Evolutionary conservation across 2,888 invertebrate species (phyloP), one percentile per base, ranked within the genome.

Genomic region (Cataglyphis cursor): DNA sequence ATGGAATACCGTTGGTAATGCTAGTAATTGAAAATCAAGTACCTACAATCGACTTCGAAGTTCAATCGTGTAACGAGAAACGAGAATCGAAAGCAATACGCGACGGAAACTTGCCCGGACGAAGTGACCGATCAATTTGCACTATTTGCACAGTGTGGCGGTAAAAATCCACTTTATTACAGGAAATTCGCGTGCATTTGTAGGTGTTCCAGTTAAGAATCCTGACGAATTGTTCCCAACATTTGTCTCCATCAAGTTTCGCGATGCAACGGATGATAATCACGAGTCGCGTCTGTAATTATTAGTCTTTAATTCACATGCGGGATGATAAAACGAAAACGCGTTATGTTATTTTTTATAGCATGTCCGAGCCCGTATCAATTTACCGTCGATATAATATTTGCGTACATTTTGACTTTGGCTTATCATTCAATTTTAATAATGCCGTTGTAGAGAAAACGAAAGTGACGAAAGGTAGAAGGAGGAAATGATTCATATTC

Each of bases 401-500:
- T 28, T 70, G 70, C 31, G 31, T 31, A 44, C 48, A 48, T 41
- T 68, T 44, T 70, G 31, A n/a, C 15, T n/a, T 51, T 18, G 48
- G n/a, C 5, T 48, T 18, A 3, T 8, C 8, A n/a, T n/a, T 21
- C 21, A n/a, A 57, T 70, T 70, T 18, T 31, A 78, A 31, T 78
- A 78, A 68, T 59, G 70, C 59, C 54, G 54, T 41, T 81, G 84
- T 74, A 74, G 70, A 78, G 86, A 87, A 84, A 74, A 82, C 57
- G 78, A 80, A 78, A 68, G 57, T 59, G 68, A 0, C 54, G 65
- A 87, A 86, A 87, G 80, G 66, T 44, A 68, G 80, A 78, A 74
- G 82, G 64, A 75, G 80, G 80, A 83, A 88, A 88, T 84, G 88
- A 88, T 89, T 89, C 84, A 82, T 35, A 6, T 35, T 86, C 82